phyloP scores from a whole-genome alignment of 2,113 vertebrate species.

The Thalassarche chlororhynchos region DNA sequence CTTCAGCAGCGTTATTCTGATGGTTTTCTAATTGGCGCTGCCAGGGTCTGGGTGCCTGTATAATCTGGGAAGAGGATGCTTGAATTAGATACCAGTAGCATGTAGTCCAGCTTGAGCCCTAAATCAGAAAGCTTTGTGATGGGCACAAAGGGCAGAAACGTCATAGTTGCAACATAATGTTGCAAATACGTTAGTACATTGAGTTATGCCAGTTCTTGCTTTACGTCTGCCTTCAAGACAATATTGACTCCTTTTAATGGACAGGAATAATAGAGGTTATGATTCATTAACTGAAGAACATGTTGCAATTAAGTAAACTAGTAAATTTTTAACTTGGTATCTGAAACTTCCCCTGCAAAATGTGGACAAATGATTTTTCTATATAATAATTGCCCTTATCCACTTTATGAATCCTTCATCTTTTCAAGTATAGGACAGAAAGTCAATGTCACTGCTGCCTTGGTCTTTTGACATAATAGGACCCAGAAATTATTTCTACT shows the following conservation, averaged over 20 bases:
- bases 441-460: neutral
- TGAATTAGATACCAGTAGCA: accelerated
- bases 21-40: neutral
- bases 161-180: neutral
- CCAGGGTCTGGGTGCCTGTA: neutral
- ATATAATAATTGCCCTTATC: neutral
- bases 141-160: neutral
- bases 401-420: neutral
- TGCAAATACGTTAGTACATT: neutral
- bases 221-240: neutral
- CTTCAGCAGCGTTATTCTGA: neutral
- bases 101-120: neutral
- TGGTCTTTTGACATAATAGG: neutral
- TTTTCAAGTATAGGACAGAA: neutral
- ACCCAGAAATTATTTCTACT: neutral
- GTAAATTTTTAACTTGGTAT: neutral
- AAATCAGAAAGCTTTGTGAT: neutral
- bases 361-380: neutral
- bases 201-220: neutral
- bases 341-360: neutral
- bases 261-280: neutral
- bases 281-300: neutral
- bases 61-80: neutral
- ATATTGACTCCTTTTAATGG: neutral
- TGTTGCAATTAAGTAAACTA: neutral